These are phyloP conservation scores for Pentamera pediparva DNA, from an alignment of 53 echinoderm and acorn worm species.

Conservation along the genomic window DNA sequence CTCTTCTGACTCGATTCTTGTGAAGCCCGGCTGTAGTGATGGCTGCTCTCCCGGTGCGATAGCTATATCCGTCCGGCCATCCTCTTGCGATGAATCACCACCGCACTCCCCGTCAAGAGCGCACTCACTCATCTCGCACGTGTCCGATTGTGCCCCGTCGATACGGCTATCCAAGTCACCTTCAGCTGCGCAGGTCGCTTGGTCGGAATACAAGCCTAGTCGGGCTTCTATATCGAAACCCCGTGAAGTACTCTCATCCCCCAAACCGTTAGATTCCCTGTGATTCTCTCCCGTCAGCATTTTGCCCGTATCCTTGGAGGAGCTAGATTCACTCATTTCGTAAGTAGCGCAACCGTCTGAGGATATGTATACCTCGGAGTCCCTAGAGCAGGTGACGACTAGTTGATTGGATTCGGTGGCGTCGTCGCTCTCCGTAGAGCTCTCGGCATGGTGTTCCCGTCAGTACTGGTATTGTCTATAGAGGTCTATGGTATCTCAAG, in stretches of 20 bases:
- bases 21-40: neutral
- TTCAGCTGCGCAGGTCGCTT: conserved; percentile 30
- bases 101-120: too few relatives aligned
- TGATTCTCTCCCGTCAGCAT: too few relatives aligned
- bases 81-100: too few relatives aligned
- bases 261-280: too few relatives aligned
- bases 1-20: neutral
- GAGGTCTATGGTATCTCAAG: conserved; percentile 80
- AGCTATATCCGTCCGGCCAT: neutral
- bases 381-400: conserved; percentile 30
- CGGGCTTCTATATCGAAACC: too few relatives aligned
- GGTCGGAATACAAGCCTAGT: conserved; percentile 21
- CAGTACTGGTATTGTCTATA: conserved; percentile 64
- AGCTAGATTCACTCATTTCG: neutral
- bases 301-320: neutral
- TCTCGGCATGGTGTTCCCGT: conserved; percentile 4
- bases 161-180: conserved; percentile 20
- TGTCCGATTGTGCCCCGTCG: too few relatives aligned
- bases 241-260: neutral
- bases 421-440: conserved; percentile 41
- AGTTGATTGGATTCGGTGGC: neutral
- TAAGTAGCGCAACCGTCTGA: conserved; percentile 18
- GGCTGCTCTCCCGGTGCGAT: neutral
- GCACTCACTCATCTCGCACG: too few relatives aligned
- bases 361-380: conserved; percentile 12